Conservation (phyloP, 2,888 invertebrate genomes). For the Pyrgus malvae region DNA sequence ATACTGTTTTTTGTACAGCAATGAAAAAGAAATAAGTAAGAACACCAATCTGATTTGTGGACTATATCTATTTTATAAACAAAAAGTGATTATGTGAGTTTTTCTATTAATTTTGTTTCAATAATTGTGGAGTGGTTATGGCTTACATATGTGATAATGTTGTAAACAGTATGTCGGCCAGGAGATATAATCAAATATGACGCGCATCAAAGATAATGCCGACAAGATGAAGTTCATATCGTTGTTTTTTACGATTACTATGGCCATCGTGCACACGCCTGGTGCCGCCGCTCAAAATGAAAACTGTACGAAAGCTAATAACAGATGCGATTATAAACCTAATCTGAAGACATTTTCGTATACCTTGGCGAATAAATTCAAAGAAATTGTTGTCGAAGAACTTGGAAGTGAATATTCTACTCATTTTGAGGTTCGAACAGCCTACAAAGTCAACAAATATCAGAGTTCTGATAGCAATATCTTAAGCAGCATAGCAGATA, state of each 20-base stretch:
- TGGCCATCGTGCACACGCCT: constrained; percentile 47
- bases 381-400: constrained; percentile 66
- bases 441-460: constrained; percentile 64
- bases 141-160: constrained; percentile 19
- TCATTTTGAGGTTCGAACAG: constrained; percentile 63
- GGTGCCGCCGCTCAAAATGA: constrained; percentile 59
- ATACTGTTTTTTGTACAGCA: too few species aligned
- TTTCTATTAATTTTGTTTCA: too few species aligned
- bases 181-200: constrained; percentile 34
- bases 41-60: too few species aligned
- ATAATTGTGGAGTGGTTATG: constrained; percentile 16
- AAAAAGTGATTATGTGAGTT: too few species aligned
- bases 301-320: constrained; percentile 61
- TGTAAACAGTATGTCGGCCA: constrained; percentile 17
- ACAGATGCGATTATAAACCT: constrained; percentile 62
- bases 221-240: constrained; percentile 70
- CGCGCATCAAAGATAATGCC: constrained; percentile 55
- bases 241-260: constrained; percentile 58
- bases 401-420: constrained; percentile 67
- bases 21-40: too few species aligned
- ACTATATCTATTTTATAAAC: too few species aligned
- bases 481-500: constrained; percentile 58
- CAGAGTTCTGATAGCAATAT: constrained; percentile 58
- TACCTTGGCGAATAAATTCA: constrained; percentile 60
- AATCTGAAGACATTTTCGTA: constrained; percentile 63